Evolutionary conservation across 2,113 vertebrate species (phyloP), one percentile per base, ranked within the genome.

Genomic region (Aviceda subcristata): DNA sequence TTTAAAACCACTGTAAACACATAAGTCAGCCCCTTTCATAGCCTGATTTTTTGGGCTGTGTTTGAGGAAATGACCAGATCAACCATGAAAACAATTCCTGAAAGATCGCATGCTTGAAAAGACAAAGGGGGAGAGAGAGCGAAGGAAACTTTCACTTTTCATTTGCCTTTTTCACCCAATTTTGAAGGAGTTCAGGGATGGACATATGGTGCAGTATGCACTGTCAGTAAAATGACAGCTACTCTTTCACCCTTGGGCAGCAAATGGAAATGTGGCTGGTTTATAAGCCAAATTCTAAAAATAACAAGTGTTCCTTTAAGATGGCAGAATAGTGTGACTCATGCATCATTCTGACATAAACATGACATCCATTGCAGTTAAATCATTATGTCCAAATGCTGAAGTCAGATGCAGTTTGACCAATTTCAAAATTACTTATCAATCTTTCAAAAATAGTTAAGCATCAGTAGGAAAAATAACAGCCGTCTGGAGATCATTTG

Each of bases 211-310:
- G 67, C 77, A 83, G 39, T 46, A 66, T 46, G 57, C 5, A 6
- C 87, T 92, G 88, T 86, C 89, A 95, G 53, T 69, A 90, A 92
- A 92, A 89, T 90, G 97, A 97, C 96, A 97, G 84, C 71, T 94
- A 91, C 67, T 95, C 69, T 91, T 97, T 96, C 93, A 97, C 95
- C 96, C 97, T 93, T 94, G 91, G 84, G 97, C 97, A 97, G 50
- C 74, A 96, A 97, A 95, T 56, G 81, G 63, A 95, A 96, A 97
- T 74, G 50, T 41, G 13, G 1, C 74, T 83, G 77, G 57, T 94
- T 96, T 90, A 93, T 88, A 93, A 94, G 67, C n/a, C 59, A 91
- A 79, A 90, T 63, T 93, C 95, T 97, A 97, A 94, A 97, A 97
- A 96, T 97, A 96, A 82, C 41, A 62, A 82, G 14, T 82, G 16